These are phyloP conservation scores for Harpagoxenus sublaevis DNA, from an alignment of 2,888 invertebrate genomes.

Conservation along the genomic window DNA sequence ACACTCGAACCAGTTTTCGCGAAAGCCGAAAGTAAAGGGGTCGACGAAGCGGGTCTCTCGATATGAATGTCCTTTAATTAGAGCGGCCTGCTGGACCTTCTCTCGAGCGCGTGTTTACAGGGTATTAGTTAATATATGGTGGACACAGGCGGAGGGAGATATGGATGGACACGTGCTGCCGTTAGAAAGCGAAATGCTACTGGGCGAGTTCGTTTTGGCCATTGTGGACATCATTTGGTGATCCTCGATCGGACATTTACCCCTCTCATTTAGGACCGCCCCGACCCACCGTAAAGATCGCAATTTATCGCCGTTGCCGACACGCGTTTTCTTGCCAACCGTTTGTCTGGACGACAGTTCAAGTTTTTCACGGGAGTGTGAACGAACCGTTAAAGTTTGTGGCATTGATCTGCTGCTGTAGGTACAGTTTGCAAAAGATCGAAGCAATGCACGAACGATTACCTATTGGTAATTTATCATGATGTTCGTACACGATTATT, in stretches of 20 bases:
- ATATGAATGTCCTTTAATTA: constrained; percentile 77
- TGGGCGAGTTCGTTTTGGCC: constrained; percentile 80
- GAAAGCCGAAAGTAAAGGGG: constrained; percentile 56
- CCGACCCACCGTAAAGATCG: constrained; percentile 68
- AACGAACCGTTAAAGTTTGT: constrained; percentile 24
- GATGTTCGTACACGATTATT: not conserved
- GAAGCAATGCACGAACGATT: not conserved
- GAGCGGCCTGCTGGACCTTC: constrained; percentile 70
- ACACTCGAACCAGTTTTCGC: constrained; percentile 69
- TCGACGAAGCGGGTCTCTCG: constrained; percentile 52
- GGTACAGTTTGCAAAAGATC: not conserved
- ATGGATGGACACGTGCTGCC: constrained; percentile 70
- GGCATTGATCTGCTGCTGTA: not conserved
- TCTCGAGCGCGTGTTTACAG: constrained; percentile 74
- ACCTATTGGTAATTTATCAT: not conserved
- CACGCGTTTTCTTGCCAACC: constrained; percentile 51
- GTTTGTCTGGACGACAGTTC: constrained; percentile 47
- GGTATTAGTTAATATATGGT: constrained; percentile 74
- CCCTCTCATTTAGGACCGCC: constrained; percentile 59
- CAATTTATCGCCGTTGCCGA: constrained; percentile 73
- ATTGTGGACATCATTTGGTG: constrained; percentile 76
- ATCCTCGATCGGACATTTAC: constrained; percentile 65
- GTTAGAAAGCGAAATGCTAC: constrained; percentile 77
- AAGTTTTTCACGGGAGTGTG: constrained; percentile 31
- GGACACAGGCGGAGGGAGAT: constrained; percentile 47